phyloP scores from a whole-genome alignment of 2,888 invertebrate species.

The Hymenopus coronatus region DNA sequence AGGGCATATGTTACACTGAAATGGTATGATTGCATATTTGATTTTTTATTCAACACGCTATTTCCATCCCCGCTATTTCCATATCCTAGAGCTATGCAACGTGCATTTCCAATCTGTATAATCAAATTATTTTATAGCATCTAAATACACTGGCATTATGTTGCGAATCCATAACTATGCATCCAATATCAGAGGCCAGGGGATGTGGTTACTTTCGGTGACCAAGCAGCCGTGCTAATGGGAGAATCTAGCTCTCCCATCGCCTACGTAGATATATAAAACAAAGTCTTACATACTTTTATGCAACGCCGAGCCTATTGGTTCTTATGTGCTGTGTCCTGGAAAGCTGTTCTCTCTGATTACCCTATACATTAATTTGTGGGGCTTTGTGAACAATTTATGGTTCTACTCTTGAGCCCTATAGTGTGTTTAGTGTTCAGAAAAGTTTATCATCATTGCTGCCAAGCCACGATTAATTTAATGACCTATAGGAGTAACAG shows the following conservation, averaged over 20 bases:
- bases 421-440: neutral
- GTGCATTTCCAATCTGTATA: too few species aligned
- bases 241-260: neutral
- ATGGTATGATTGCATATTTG: too few species aligned
- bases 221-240: too few species aligned
- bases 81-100: too few species aligned
- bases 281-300: neutral
- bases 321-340: neutral
- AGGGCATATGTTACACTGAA: too few species aligned
- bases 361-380: neutral
- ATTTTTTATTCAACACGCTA: too few species aligned
- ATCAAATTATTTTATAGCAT: too few species aligned
- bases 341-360: neutral
- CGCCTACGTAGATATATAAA: neutral
- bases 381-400: neutral
- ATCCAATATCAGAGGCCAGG: neutral
- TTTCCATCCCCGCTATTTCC: too few species aligned
- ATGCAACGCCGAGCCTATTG: neutral
- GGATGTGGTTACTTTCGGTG: neutral
- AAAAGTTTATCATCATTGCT: neutral
- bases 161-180: too few species aligned
- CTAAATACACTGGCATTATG: too few species aligned
- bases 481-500: neutral
- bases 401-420: neutral
- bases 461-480: neutral